A percentile compares a stretch with the other conserved stretches of the same genome.
Evolutionary conservation across 2,888 invertebrate genomes (phyloP).

Genomic region (Erannis defoliaria): DNA sequence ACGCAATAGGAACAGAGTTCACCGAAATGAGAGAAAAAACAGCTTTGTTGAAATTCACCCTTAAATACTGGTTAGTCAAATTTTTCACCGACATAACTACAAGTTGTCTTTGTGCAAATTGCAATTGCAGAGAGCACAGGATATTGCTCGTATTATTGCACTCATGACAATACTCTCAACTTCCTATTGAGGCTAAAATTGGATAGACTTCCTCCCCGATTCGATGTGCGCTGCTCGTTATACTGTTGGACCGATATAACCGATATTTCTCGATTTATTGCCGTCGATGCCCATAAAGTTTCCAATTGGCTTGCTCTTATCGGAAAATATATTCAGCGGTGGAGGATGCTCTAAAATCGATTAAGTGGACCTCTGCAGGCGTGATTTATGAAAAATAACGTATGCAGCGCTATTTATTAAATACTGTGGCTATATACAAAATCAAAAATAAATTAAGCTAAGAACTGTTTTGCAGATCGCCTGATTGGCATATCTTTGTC

Average conservation of each 20-base stretch:
- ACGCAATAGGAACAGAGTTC: no score
- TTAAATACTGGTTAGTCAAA: background rate
- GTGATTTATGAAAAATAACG: slow-evolving; percentile 1
- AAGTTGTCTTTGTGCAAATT: slow-evolving; percentile 15
- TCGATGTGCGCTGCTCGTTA: slow-evolving; percentile 25
- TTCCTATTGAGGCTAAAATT: slow-evolving; percentile 51
- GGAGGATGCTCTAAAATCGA: slow-evolving; percentile 52
- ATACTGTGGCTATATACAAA: no score
- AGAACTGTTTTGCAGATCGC: no score
- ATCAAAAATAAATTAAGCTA: no score
- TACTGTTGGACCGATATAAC: slow-evolving; percentile 18
- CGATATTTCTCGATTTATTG: slow-evolving; percentile 38
- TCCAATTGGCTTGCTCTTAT: slow-evolving; percentile 36
- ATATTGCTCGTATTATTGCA: slow-evolving; percentile 54
- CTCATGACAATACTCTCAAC: slow-evolving; percentile 49
- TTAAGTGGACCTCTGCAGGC: slow-evolving; percentile 7
- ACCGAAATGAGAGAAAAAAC: no score
- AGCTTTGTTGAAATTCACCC: no score
- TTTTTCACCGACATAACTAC: background rate
- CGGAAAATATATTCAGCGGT: slow-evolving; percentile 36
- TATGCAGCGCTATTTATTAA: background rate
- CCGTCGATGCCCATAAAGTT: slow-evolving; percentile 31
- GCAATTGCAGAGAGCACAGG: slow-evolving; percentile 35
- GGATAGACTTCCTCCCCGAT: slow-evolving; percentile 31
- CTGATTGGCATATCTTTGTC: no score